Conservation (phyloP, 2,113 vertebrate genomes). For the Cyphomyrus discorhynchus region DNA sequence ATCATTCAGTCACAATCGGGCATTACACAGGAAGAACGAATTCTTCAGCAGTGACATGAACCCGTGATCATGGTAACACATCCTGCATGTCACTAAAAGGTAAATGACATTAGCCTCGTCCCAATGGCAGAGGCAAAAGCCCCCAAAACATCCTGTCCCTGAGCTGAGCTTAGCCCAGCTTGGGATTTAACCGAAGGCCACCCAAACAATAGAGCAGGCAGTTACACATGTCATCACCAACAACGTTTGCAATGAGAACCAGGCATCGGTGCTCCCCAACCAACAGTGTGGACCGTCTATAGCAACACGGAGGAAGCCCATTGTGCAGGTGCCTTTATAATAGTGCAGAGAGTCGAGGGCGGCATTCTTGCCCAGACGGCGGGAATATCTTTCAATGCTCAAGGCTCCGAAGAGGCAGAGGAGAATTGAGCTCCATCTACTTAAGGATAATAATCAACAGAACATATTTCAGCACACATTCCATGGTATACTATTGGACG, state of each 20-base stretch:
- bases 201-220: constrained; percentile 23
- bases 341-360: background rate
- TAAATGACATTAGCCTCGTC: background rate
- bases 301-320: constrained; percentile 45
- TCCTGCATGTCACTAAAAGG: background rate
- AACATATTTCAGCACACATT: background rate
- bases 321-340: constrained; percentile 18
- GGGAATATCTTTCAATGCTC: background rate
- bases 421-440: background rate
- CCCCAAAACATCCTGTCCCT: constrained; percentile 5
- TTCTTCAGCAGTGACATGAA: background rate
- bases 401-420: background rate
- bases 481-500: background rate
- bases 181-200: background rate
- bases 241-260: constrained; percentile 41
- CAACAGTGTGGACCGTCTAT: constrained; percentile 29
- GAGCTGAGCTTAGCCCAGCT: background rate
- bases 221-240: constrained; percentile 41
- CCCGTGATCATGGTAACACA: background rate
- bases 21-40: background rate
- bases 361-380: background rate
- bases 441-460: background rate
- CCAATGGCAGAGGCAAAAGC: background rate
- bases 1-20: background rate
- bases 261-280: constrained; percentile 29